Evolutionary conservation across 1,140 invertebrate species (phyloP), one percentile per base, ranked within the genome.

Genomic region (Ditylenchus dipsaci): DNA sequence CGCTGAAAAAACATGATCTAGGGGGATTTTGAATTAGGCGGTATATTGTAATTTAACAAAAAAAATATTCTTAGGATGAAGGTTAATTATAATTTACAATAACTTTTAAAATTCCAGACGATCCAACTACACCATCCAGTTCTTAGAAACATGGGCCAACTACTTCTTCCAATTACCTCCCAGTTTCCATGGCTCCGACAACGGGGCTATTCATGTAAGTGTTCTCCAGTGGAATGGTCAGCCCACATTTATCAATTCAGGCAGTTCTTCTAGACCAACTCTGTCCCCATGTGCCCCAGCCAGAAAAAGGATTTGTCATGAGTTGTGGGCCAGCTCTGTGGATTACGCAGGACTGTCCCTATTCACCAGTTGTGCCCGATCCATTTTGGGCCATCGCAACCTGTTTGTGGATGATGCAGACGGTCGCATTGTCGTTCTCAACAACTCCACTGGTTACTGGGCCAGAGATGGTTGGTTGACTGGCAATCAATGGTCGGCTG

Each of bases 111-210:
- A 19, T 38, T 68, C 73, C n/a, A 73, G 23, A 68, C 45, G 59
- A 26, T 75, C 74, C 15, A 21, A 62, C 21, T 76, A 49, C 21
- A 58, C 76, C 1, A 53, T 45, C 19, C 47, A 33, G 17, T 78
- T 76, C 21, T 57, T 76, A 13, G 49, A 43, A 30, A 23, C 9
- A n/a, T 76, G 74, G 74, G 64, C 71, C 23, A 38, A 71, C 29
- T 76, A 76, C 63, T 75, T 63, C 3, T 21, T 63, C 23, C 56
- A 69, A 43, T 21, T 78, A 45, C 72, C 75, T 8, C 19, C 60
- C 26, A 76, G 76, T 27, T 75, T 76, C 43, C 74, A 76, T 47
- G 76, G 74, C n/a, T 78, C 74, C n/a, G 74, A 76, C 63, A 76
- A 76, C 45, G 74, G 76, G 1, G 74, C 74, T n/a, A 74, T 76